These are phyloP conservation scores for Chrysaora quinquecirrha DNA, from an alignment of 30 jellyfish, hydroid and myxozoan species.

Conservation along the genomic window DNA sequence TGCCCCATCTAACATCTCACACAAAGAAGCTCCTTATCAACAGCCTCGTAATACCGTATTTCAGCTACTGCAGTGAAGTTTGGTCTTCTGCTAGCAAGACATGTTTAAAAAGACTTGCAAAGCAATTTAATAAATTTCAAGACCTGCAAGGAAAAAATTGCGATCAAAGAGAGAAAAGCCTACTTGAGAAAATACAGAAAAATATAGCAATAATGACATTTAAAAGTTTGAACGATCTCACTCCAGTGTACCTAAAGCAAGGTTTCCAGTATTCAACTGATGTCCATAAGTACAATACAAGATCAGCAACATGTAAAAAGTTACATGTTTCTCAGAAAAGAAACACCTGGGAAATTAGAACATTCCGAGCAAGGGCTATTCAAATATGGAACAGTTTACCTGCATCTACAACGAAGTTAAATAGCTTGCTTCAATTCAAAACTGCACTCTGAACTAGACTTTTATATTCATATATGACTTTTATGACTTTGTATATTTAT, in stretches of 20 bases:
- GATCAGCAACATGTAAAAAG: neutral
- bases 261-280: neutral
- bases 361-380: neutral
- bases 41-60: neutral
- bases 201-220: neutral
- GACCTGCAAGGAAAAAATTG: conserved; percentile 6
- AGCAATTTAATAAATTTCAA: conserved; percentile 36
- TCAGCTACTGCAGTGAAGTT: neutral
- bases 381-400: neutral
- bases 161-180: conserved; percentile 1
- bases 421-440: neutral
- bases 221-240: neutral
- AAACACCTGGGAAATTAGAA: neutral
- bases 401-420: neutral
- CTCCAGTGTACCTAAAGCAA: neutral
- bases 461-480: too few relatives aligned
- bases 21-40: neutral
- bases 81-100: neutral
- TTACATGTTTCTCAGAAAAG: neutral
- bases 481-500: too few relatives aligned
- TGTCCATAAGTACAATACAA: neutral
- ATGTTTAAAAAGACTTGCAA: conserved; percentile 21
- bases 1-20: neutral
- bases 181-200: conserved; percentile 28
- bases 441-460: too few relatives aligned